phyloP scores from a whole-genome alignment of 2,888 invertebrate genomes.

The Danaus chrysippus region DNA sequence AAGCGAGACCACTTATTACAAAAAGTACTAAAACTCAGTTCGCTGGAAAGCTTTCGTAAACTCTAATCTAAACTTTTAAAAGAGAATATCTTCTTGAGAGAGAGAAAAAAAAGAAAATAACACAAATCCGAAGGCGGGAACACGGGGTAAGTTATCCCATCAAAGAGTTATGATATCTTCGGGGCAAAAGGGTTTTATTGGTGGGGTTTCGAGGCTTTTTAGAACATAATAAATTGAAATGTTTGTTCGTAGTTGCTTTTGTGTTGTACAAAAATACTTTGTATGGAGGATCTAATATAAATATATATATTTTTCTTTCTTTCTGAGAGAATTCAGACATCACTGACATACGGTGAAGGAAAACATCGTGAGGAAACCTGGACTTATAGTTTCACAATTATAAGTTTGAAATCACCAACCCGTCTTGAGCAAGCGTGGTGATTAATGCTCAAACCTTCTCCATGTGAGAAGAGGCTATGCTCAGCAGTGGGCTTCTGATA shows the following conservation, averaged over 20 bases:
- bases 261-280: neutral
- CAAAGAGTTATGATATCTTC: conserved; percentile 33
- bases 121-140: conserved; percentile 29
- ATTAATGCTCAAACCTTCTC: too few species aligned
- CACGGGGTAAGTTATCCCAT: conserved; percentile 34
- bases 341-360: too few species aligned
- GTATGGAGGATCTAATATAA: neutral
- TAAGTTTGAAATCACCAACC: too few species aligned
- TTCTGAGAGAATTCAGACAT: too few species aligned
- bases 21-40: conserved; percentile 2
- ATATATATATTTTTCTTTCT: neutral
- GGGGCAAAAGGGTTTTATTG: conserved; percentile 26
- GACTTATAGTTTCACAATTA: too few species aligned
- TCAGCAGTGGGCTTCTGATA: too few species aligned
- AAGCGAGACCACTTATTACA: neutral
- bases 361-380: too few species aligned
- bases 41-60: conserved; percentile 5
- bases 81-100: conserved; percentile 14
- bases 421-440: too few species aligned
- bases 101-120: conserved; percentile 17
- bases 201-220: conserved; percentile 21
- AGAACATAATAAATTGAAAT: conserved; percentile 27
- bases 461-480: too few species aligned
- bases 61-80: conserved; percentile 15
- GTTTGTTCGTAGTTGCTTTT: conserved; percentile 13